Percentiles rank a stretch among this genome's conserved stretches.
These are phyloP conservation scores for Athalia cordata DNA, from an alignment of 2,888 invertebrate genomes.

Conservation along the genomic window DNA sequence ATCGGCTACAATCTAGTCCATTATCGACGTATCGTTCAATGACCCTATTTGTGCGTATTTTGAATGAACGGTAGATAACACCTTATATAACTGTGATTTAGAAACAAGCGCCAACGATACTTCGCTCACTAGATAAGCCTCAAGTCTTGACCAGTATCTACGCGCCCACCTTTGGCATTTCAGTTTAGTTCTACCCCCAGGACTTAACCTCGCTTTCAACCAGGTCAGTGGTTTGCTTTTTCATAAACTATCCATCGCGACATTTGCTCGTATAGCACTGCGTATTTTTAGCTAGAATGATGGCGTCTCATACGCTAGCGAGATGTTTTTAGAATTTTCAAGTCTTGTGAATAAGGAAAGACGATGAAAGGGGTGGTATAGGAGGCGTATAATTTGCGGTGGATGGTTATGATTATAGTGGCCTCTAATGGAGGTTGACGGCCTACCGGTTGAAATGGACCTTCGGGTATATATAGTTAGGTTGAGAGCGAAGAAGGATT, in stretches of 20 bases:
- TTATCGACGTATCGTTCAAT: too few species aligned
- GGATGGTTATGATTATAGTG: constrained; percentile 37
- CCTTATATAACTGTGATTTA: too few species aligned
- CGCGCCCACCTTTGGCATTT: constrained; percentile 26
- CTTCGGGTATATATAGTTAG: constrained; percentile 9
- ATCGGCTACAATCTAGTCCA: too few species aligned
- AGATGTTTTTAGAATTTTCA: not conserved
- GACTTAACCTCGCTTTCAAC: constrained; percentile 16
- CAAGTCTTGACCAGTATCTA: constrained; percentile 29
- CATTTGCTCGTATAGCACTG: too few species aligned
- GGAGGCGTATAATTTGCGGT: constrained; percentile 34
- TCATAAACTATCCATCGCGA: not conserved
- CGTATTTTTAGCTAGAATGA: too few species aligned
- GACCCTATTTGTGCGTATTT: too few species aligned
- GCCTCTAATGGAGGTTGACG: constrained; percentile 43
- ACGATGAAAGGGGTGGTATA: not conserved
- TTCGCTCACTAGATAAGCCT: constrained; percentile 20
- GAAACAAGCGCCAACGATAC: not conserved
- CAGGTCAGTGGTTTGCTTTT: constrained; percentile 4
- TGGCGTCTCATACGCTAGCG: not conserved
- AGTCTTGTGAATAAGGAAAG: not conserved
- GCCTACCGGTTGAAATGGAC: constrained; percentile 31
- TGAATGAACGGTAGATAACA: too few species aligned
- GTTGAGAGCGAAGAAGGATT: constrained; percentile 33
- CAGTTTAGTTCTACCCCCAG: constrained; percentile 32